A percentile compares a stretch with the other conserved stretches of the same genome.
Evolutionary conservation across 2,888 invertebrate genomes (phyloP).

Genomic region (Anorthoa munda): DNA sequence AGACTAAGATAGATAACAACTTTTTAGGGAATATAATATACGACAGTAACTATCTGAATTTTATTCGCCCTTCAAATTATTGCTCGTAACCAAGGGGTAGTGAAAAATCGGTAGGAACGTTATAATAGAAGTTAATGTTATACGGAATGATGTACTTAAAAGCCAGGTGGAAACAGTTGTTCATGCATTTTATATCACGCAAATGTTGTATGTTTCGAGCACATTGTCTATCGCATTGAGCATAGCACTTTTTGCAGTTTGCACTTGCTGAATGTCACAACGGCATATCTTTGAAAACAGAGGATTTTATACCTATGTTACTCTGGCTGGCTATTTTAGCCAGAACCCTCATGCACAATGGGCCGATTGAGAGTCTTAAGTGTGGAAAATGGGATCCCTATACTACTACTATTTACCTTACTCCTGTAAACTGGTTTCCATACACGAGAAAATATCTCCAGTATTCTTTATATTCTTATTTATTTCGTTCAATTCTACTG

Average conservation of each 20-base stretch:
- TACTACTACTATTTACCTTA: not conserved
- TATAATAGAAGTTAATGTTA: not conserved
- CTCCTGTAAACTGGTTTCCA: conserved; percentile 27
- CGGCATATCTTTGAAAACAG: conserved; percentile 3
- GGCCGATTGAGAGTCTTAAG: too few relatives aligned
- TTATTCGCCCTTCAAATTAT: not conserved
- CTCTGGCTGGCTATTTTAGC: not conserved
- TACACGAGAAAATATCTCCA: conserved; percentile 8
- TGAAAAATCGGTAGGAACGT: not conserved
- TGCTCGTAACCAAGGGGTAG: not conserved
- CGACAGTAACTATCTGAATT: not conserved
- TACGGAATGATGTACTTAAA: not conserved
- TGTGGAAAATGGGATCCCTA: too few relatives aligned
- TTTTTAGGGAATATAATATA: not conserved
- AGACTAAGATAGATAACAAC: not conserved
- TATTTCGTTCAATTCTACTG: conserved; percentile 44
- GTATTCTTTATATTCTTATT: conserved; percentile 14
- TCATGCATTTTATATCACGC: conserved; percentile 33
- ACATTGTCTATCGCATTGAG: conserved; percentile 50
- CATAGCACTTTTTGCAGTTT: conserved; percentile 45
- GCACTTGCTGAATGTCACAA: conserved; percentile 39
- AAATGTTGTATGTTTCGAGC: conserved; percentile 47
- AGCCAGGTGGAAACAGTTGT: conserved; percentile 11
- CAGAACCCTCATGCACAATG: too few relatives aligned
- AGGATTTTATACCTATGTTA: not conserved